Conservation (phyloP, 2,888 invertebrate species). For the Oxyscelio sp. region DNA sequence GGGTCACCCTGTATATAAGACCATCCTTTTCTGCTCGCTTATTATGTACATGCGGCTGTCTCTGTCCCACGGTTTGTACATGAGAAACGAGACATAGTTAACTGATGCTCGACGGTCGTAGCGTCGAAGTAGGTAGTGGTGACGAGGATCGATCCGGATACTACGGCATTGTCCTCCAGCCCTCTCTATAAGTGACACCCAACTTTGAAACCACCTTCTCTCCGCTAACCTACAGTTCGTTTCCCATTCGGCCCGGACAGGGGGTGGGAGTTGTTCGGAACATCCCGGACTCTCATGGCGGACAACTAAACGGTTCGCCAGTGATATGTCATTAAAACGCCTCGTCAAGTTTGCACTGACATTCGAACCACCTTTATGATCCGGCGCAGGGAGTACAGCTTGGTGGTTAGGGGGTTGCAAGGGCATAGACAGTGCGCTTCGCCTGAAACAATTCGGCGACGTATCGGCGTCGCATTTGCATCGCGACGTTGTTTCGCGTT, state of each 20-base stretch:
- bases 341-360: conserved; percentile 44
- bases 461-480: conserved; percentile 58
- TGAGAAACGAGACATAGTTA: conserved; percentile 59
- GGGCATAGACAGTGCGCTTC: background rate
- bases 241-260: conserved; percentile 14
- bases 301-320: conserved; percentile 39
- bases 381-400: background rate
- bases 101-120: conserved; percentile 63
- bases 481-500: conserved; percentile 54
- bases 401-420: background rate
- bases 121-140: conserved; percentile 69
- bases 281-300: conserved; percentile 8
- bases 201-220: conserved; percentile 66
- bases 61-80: conserved; percentile 7
- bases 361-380: background rate
- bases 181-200: conserved; percentile 77
- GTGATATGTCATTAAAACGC: conserved; percentile 63
- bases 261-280: conserved; percentile 11
- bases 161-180: conserved; percentile 83
- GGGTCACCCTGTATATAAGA: conserved; percentile 1
- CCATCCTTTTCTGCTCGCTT: background rate
- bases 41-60: background rate
- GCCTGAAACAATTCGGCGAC: conserved; percentile 49
- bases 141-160: conserved; percentile 83
- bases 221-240: conserved; percentile 40